These are phyloP conservation scores for Bombus turneri DNA, from an alignment of 1,140 invertebrate species.

Conservation along the genomic window DNA sequence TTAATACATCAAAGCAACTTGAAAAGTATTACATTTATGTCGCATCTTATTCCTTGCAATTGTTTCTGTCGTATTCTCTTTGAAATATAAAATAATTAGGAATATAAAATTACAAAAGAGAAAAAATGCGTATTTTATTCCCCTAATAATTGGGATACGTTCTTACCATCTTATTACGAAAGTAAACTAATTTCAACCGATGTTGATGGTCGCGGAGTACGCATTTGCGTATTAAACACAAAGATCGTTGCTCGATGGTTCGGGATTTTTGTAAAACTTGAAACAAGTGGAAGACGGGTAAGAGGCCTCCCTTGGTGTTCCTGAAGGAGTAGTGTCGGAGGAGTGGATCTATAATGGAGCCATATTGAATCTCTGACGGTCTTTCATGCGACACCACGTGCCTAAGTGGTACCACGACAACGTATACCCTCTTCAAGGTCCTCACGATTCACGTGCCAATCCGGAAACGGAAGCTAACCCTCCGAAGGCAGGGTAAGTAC, in stretches of 20 bases:
- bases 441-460: conserved; percentile 74
- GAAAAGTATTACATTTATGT: no score
- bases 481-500: conserved; percentile 50
- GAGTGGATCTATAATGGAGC: conserved; percentile 21
- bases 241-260: background rate
- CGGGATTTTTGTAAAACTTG: background rate
- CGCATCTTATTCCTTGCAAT: no score
- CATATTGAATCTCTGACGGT: conserved; percentile 69
- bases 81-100: no score
- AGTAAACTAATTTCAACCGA: no score
- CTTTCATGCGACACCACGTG: conserved; percentile 77
- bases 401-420: conserved; percentile 75
- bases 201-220: no score
- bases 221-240: background rate
- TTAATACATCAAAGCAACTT: no score
- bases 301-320: conserved; percentile 59
- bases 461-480: conserved; percentile 80
- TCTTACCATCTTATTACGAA: no score
- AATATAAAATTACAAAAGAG: no score
- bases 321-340: conserved; percentile 30
- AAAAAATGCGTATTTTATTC: no score
- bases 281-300: conserved; percentile 34
- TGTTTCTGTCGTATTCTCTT: no score
- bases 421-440: conserved; percentile 72
- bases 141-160: no score